phyloP scores from a whole-genome alignment of 1,140 invertebrate genomes.

The Linepithema humile region DNA sequence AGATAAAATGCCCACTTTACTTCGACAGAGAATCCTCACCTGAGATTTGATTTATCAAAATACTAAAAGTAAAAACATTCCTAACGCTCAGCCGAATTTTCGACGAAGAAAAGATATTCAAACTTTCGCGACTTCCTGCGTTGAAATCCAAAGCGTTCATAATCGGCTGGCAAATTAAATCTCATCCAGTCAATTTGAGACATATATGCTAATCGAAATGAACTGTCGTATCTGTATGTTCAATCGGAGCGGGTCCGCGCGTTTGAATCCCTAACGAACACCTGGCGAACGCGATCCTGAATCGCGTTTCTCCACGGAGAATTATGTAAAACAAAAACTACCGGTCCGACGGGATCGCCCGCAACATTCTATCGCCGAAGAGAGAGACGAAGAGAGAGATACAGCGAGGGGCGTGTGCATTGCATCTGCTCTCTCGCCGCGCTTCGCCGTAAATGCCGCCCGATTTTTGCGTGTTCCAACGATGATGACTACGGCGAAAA shows the following conservation, averaged over 20 bases:
- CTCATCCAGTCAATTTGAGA: not conserved
- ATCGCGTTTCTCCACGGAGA: slow-evolving; percentile 27
- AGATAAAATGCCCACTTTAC: too few species aligned
- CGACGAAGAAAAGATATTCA: not conserved
- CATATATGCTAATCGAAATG: slow-evolving; percentile 5
- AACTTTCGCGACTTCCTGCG: not conserved
- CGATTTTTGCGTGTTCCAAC: slow-evolving; percentile 38
- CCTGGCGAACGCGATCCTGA: slow-evolving; percentile 33
- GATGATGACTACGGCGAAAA: slow-evolving; percentile 10
- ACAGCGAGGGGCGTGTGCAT: not conserved
- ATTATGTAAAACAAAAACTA: slow-evolving; percentile 58
- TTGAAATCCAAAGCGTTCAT: not conserved
- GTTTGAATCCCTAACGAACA: slow-evolving; percentile 35
- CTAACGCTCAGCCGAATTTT: not conserved
- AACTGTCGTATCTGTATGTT: not conserved
- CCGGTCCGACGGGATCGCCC: slow-evolving; percentile 41
- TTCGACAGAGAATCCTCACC: not conserved
- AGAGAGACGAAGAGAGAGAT: not conserved
- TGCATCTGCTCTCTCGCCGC: slow-evolving; percentile 26
- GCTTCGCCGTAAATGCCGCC: not conserved
- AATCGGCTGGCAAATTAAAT: slow-evolving; percentile 24
- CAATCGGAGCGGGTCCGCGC: not conserved
- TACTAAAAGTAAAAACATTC: not conserved
- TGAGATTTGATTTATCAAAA: not conserved
- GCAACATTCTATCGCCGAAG: slow-evolving; percentile 37